A percentile compares a stretch with the other conserved stretches of the same genome.
phyloP scores from a whole-genome alignment of 2,888 invertebrate species.

The Tortricodes alternella region DNA sequence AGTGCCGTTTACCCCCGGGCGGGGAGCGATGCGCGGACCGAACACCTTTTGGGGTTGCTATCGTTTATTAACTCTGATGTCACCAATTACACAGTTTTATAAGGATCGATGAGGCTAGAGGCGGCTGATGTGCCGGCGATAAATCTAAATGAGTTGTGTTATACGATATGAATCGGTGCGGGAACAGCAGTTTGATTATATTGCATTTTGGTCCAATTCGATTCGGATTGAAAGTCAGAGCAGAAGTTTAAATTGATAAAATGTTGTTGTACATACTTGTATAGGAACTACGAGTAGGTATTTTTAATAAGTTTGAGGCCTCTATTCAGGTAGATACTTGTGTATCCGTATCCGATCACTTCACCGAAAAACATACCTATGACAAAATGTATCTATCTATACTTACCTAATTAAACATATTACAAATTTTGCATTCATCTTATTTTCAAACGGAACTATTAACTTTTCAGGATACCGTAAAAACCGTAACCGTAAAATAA shows the following conservation, averaged over 20 bases:
- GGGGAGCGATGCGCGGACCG: constrained; percentile 44
- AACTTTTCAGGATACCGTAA: no score
- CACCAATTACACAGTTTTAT: constrained; percentile 43
- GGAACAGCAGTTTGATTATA: constrained; percentile 19
- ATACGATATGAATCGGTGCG: constrained; percentile 10
- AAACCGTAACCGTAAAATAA: no score
- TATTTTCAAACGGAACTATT: no score
- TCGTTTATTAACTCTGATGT: constrained; percentile 51
- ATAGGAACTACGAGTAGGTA: no score
- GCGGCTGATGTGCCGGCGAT: constrained; percentile 20
- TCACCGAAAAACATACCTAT: no score
- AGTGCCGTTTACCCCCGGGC: constrained; percentile 65
- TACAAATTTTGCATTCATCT: no score
- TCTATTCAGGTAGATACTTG: no score
- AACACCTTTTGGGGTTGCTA: constrained; percentile 59
- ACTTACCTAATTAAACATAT: no score
- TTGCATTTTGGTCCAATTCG: background rate
- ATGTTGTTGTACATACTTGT: background rate
- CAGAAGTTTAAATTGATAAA: background rate
- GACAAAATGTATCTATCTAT: no score
- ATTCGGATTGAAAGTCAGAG: background rate
- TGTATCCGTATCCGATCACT: no score
- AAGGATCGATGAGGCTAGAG: constrained; percentile 18
- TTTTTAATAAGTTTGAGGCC: no score
- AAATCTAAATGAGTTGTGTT: constrained; percentile 24